These are phyloP conservation scores for Diphyllodes magnificus DNA, from an alignment of 2,113 vertebrate genomes.

Conservation along the genomic window DNA sequence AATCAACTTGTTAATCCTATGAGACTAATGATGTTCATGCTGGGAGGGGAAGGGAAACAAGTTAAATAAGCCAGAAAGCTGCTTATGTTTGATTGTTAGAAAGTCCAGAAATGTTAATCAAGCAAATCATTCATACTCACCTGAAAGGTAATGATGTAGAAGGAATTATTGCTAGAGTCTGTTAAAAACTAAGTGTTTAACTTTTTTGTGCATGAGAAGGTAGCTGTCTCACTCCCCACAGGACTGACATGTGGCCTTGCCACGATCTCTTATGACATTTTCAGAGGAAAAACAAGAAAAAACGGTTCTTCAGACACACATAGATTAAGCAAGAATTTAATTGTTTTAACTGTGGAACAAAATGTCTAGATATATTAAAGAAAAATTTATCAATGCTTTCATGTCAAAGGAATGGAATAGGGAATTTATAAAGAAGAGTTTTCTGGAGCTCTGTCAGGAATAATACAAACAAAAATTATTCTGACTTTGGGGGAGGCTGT, in stretches of 20 bases:
- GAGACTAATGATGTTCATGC: background rate
- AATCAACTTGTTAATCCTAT: background rate
- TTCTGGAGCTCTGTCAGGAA: background rate
- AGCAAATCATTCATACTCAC: background rate
- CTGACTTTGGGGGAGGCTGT: background rate
- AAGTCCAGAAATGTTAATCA: background rate
- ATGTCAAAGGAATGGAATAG: background rate
- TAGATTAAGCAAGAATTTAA: background rate
- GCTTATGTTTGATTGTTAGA: background rate
- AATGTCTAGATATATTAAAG: background rate
- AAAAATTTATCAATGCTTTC: background rate
- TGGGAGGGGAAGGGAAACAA: background rate
- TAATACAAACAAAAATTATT: background rate
- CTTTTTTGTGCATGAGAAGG: background rate
- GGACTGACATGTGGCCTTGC: background rate
- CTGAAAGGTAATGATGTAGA: background rate
- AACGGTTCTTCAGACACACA: background rate
- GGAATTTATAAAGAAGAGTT: background rate
- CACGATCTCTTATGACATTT: background rate
- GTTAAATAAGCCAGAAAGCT: background rate
- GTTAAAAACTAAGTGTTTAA: background rate
- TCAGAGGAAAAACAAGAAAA: background rate
- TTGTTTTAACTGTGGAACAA: background rate
- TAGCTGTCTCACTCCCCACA: background rate
- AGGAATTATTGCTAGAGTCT: background rate